Evolutionary conservation across 1,140 invertebrate species (phyloP).

Genomic region (Trachymyrmex cornetzi): DNA sequence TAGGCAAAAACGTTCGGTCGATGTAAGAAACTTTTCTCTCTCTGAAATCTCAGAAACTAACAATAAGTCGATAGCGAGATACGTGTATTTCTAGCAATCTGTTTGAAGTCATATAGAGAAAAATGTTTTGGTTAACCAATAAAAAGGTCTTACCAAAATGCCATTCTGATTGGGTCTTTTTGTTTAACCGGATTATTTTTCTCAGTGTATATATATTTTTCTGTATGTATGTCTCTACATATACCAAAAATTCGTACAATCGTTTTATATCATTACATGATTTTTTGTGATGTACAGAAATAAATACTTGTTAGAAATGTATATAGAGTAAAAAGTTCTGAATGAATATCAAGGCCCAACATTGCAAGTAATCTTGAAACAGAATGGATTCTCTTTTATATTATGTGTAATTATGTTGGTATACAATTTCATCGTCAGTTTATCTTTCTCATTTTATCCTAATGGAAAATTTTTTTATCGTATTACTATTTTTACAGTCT

Average conservation of each 20-base stretch:
- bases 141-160: too few species aligned
- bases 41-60: constrained; percentile 10
- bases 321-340: not conserved
- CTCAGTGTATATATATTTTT: not conserved
- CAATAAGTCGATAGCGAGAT: not conserved
- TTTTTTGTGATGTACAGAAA: not conserved
- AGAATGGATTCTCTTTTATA: not conserved
- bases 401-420: too few species aligned
- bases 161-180: too few species aligned
- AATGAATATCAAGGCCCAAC: not conserved
- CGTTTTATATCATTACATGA: not conserved
- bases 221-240: not conserved
- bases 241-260: too few species aligned
- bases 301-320: not conserved
- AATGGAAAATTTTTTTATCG: constrained; percentile 16
- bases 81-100: not conserved
- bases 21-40: not conserved
- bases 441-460: constrained; percentile 21
- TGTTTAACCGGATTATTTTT: too few species aligned
- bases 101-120: not conserved
- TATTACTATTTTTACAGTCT: not conserved
- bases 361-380: constrained; percentile 8
- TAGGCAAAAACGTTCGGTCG: not conserved
- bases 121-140: too few species aligned
- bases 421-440: not conserved